Percentiles rank a stretch among this genome's conserved stretches.
phyloP scores from a whole-genome alignment of 2,797 vertebrate genomes.

The Syngnathus acus region DNA sequence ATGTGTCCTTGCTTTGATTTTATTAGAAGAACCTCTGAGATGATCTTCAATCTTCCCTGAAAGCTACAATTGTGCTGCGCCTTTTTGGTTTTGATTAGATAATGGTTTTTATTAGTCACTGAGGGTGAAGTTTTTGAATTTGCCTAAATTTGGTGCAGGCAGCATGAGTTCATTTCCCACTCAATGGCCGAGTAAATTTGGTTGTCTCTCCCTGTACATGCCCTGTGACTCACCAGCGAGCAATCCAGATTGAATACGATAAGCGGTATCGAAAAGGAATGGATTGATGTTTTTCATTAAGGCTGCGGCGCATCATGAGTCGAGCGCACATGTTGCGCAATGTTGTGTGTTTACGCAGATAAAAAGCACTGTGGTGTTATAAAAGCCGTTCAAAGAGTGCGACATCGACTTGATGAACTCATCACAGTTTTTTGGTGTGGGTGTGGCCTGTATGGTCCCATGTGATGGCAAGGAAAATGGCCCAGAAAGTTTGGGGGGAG shows the following conservation, averaged over 20 bases:
- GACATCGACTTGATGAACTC: constrained; percentile 5
- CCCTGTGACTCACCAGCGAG: neutral
- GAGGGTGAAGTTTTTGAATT: neutral
- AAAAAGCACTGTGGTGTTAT: neutral
- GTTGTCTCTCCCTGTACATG: neutral
- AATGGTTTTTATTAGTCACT: neutral
- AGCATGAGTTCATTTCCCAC: neutral
- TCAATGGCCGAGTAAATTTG: neutral
- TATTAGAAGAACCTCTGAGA: neutral
- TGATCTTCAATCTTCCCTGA: neutral
- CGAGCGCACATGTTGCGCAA: constrained; percentile 16
- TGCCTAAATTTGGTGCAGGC: neutral
- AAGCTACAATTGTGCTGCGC: neutral
- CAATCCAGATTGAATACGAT: neutral
- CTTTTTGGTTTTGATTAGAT: neutral
- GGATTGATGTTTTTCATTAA: constrained; percentile 38
- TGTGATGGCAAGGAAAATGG: neutral
- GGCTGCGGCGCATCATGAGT: constrained; percentile 4
- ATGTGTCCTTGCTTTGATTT: neutral
- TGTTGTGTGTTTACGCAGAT: neutral
- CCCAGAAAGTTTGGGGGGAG: neutral
- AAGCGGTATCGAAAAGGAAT: neutral
- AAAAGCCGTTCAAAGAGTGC: neutral
- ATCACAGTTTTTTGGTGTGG: neutral
- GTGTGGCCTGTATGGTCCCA: neutral